Base-by-base conservation (phyloP, 2,888 invertebrate species). In the Aethes cnicana region DNA sequence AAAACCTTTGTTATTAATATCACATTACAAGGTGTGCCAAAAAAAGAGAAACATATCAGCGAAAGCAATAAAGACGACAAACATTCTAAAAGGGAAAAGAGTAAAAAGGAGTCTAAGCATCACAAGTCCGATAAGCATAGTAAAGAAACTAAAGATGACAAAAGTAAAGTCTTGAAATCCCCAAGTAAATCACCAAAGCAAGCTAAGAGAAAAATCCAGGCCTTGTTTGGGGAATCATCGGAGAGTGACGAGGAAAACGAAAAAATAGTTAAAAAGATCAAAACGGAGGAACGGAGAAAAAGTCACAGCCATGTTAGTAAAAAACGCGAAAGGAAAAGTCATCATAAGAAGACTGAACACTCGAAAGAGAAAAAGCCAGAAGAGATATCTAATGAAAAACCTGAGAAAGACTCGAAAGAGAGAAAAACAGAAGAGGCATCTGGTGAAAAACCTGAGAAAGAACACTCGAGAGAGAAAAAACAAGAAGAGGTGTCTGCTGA, bases 181-280 rank as follows among this genome's bases (percentile, higher is more conserved):
- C 63, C 69, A 1, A 69, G 66, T 39, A 77, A 70, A 58, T 56
- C 59, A 7, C 81, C 73, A 54, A 72, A 75, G 16, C 69, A 66
- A 28, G 72, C 79, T 26, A 83, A 89, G 72, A 74, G 84, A 68
- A 88, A 85, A 81, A 77, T 90, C 11, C 80, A 90, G 72, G 89
- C 78, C 42, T 74, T 91, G 4, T 91, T 91, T 69, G 91, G 91
- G 2, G 90, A 91, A 55, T 88, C 90, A 4, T 87, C 88, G 1
- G 90, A 85, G 3, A 85, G 84, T 57, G 88, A 89, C 17, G 56
- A 56, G 7, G 83, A 84, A 56, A 32, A 8, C 5, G 16, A 21
- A n/a, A 12, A 63, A 49, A 56, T 63, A 23, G 25, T 48, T 4
- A 81, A 81, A 70, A 77, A 68, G 65, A 48, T 37, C 2, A 81